Base-by-base conservation (phyloP, 2,888 invertebrate genomes). In the Xanthorhoe spadicearia region DNA sequence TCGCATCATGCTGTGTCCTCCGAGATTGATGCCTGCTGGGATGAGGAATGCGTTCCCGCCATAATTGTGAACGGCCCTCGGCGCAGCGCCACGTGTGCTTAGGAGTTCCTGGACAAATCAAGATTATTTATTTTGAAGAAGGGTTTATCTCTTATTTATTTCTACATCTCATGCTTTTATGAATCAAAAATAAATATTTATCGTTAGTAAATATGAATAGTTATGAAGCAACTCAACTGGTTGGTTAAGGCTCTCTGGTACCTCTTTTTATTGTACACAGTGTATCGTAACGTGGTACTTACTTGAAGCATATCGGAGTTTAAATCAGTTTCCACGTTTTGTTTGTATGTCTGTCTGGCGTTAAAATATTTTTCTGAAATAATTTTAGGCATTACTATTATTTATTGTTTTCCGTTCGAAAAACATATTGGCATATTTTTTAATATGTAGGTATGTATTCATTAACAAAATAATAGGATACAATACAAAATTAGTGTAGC, bases 11-110 rank as follows among this genome's bases (percentile, higher is more conserved):
- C 82, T 74, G 61, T 74, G 71, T 7, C 88, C 89, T 1, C 90
- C 92, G 6, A 92, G 83, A 72, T 89, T 87, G 7, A 92, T 66
- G 0, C 91, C 92, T 0, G 91, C 87, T 0, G 92, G 92, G 19
- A 92, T 88, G 28, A 71, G 64, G 3, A 65, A 67, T 0, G 65
- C 28, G 4, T 73, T 64, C 0, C 82, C 73, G 0, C 58, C 56
- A 0, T 71, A 62, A 0, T 75, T 70, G 54, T 80, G 70, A 1
- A 78, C 15, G 6, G 83, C 83, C 0, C 86, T 77, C 6, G 78
- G 65, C 0, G 89, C 84, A 32, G 76, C 77, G 0, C 83, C 89
- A 35, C 80, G 7, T 71, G 69, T 7, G 61, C n/a, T 55, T 6
- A 86, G 6, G 68, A 88, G 74, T 9, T 72, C 70, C 88, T 89